Conservation (phyloP, 2,797 vertebrate genomes). For the Acanthurus tractus region DNA sequence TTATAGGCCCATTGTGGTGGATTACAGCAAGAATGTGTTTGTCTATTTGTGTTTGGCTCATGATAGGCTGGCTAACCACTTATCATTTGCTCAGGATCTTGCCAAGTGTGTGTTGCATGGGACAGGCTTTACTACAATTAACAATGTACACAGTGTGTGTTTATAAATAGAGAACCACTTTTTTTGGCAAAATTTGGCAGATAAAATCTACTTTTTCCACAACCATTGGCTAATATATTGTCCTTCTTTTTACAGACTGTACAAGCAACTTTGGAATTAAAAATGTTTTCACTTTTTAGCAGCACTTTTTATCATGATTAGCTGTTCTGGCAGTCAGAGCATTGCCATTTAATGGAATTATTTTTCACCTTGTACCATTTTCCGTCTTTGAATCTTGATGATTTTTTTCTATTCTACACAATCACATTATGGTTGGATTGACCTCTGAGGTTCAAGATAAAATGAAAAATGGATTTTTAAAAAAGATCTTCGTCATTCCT, state of each 20-base stretch:
- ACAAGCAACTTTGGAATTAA: conserved; percentile 17
- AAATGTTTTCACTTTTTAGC: not conserved
- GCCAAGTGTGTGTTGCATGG: not conserved
- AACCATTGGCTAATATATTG: conserved; percentile 16
- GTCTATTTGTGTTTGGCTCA: conserved; percentile 5
- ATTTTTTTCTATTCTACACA: conserved; percentile 1
- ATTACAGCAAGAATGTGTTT: conserved; percentile 10
- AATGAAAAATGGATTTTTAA: not conserved
- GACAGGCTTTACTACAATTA: not conserved
- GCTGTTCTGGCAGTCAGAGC: conserved; percentile 22
- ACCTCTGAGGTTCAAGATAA: not conserved
- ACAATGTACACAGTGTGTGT: not conserved
- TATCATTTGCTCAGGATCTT: not conserved
- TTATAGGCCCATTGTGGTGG: not conserved
- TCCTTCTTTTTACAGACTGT: conserved; percentile 15
- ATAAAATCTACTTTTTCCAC: not conserved
- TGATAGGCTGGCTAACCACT: not conserved
- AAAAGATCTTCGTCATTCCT: not conserved
- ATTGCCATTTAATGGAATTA: conserved; percentile 3
- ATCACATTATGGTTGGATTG: not conserved
- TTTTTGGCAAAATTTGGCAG: not conserved
- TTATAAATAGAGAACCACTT: not conserved
- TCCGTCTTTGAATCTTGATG: not conserved
- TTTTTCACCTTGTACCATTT: not conserved
- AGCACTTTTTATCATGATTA: conserved; percentile 45